Base-by-base conservation (phyloP, 2,888 invertebrate genomes). In the Sinhomidia bicolor region DNA sequence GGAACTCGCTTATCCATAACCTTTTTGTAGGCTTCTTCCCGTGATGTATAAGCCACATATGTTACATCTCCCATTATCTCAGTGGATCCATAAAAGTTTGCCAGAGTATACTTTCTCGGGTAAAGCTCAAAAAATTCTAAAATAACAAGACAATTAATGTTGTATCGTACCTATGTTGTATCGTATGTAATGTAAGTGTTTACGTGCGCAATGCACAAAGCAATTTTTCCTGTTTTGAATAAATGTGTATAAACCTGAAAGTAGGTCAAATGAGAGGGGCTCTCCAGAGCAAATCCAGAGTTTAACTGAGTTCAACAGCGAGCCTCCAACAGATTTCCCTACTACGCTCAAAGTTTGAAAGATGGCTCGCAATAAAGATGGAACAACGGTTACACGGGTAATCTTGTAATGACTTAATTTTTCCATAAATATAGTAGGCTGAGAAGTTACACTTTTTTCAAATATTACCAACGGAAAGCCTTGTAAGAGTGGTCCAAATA, bases 31-130 rank as follows among this genome's bases (percentile, higher is more conserved):
- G 84, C 91, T 14, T 93, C 93, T 12, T 92, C 85, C 14, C 94
- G 93, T 76, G 94, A 95, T 86, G 95, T 95, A 92, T 97, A 94
- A 0, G 96, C 94, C 91, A 96, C 96, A 92, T 95, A 97, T 0
- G 97, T 97, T 0, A 98, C 97, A 93, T 98, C 98, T 0, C 97
- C 98, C 96, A 98, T 98, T 0, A 97, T 96, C 93, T 98, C 98
- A 0, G 98, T 98, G 91, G 98, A 98, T 0, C 98, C 98, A 93
- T 98, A 98, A 93, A 98, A 97, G 93, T 98, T 98, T 32, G 65
- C 57, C 54, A 98, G 94, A 20, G 95, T 94, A 90, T 96, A 96
- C 0, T 94, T 94, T 14, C 95, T 94, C 0, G 90, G 88, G 60
- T 89, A 91, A 1, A 85, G 23, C 83, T 95, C 95, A 91, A 97